Base-by-base conservation (phyloP, 2,888 invertebrate species). In the Lepeophtheirus nordmannii region DNA sequence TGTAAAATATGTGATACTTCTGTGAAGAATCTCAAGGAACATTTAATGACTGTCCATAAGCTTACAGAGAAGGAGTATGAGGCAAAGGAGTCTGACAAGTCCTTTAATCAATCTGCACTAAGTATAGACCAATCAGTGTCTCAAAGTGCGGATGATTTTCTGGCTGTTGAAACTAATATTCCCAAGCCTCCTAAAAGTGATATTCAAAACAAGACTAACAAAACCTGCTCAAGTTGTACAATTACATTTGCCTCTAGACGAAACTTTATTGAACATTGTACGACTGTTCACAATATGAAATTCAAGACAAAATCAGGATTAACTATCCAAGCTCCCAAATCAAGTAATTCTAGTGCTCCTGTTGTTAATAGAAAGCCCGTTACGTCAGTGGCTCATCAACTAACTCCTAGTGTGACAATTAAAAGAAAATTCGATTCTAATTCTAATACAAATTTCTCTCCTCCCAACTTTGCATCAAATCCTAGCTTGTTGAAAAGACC, bases 261-360 rank as follows among this genome's bases (percentile, higher is more conserved):
- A 30, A 58, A 58, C 17, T 66, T 66, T 40, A 66, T 66, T 37
- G 60, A 66, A 22, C 66, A 66, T 37, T 66, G 66, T 23, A 63
- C 63, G 10, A 63, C 63, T 11, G 63, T 63, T 41, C 63, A 63
- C 22, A 63, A 56, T 63, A 63, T 63, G 63, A 22, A 38, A 23
- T 63, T 63, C 30, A 63, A 63, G 38, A 63, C 63, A 41, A 63
- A 63, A 22, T 63, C 63, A 1, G 63, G 63, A 14, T n/a, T 56
- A n/a, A 63, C 63, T 14, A 63, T 63, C 10, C 53, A 41, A 10
- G 56, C 20, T 23, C 22, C 22, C 12, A 63, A 17, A 17, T 46
- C 53, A n/a, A 46, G 17, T 17, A 46, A 8, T 46, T n/a, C 14
- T 46, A 46, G 8, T 46, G 53, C 53, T 46, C 53, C 53, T 17